Evolutionary conservation across 2,113 vertebrate species (phyloP).

Genomic region (Natator depressus): DNA sequence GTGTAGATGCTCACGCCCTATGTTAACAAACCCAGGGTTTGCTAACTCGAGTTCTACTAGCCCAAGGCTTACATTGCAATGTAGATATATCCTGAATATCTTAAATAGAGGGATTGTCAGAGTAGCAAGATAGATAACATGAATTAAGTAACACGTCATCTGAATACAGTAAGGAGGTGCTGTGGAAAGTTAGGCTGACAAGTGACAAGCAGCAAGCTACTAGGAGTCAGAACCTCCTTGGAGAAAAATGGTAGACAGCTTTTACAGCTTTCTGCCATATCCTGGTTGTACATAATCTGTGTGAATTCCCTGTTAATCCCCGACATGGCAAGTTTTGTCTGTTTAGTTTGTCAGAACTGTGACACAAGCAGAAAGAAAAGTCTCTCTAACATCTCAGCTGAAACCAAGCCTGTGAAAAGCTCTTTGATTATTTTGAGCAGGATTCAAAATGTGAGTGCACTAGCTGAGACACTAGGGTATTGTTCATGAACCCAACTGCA

Average conservation of each 20-base stretch:
- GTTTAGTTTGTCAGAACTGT: background rate
- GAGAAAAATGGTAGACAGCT: background rate
- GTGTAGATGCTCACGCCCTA: background rate
- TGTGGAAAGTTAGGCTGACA: background rate
- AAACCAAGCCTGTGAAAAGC: accelerated
- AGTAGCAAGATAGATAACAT: background rate
- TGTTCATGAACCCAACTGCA: background rate
- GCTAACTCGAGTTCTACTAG: too few relatives aligned
- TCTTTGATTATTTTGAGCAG: background rate
- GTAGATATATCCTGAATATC: background rate
- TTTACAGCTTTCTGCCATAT: background rate
- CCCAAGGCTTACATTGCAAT: too few relatives aligned
- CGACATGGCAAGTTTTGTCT: background rate
- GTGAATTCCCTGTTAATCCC: background rate
- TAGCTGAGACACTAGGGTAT: background rate
- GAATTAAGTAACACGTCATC: background rate
- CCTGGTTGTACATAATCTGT: background rate
- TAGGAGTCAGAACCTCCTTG: background rate
- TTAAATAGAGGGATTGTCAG: background rate
- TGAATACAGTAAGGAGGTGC: background rate
- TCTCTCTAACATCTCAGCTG: background rate
- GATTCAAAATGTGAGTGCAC: background rate
- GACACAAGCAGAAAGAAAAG: background rate
- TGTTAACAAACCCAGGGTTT: too few relatives aligned
- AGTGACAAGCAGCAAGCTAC: background rate